Evolutionary conservation across 2,888 invertebrate genomes (phyloP).

Genomic region (Luperina testacea): DNA sequence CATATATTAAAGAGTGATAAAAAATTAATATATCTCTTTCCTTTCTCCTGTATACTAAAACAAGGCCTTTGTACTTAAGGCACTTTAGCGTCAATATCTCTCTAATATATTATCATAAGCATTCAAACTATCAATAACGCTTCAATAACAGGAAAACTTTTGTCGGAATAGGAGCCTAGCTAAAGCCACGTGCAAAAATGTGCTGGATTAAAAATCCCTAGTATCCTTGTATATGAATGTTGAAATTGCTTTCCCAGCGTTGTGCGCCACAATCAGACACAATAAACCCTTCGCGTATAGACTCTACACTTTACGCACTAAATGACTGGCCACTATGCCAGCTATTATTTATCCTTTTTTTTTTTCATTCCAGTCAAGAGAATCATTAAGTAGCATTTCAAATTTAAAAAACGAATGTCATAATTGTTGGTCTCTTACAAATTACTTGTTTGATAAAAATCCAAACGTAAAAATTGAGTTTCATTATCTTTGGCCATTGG

Average conservation of each 20-base stretch:
- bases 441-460: slow-evolving; percentile 2
- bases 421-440: not conserved
- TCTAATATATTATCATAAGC: not conserved
- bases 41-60: slow-evolving; percentile 16
- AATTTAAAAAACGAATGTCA: slow-evolving; percentile 35
- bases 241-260: slow-evolving; percentile 42
- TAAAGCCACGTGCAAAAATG: slow-evolving; percentile 30
- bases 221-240: slow-evolving; percentile 21
- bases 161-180: not conserved
- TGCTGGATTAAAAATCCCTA: slow-evolving; percentile 43
- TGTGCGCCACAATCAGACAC: slow-evolving; percentile 24
- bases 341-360: not conserved
- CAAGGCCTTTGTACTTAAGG: not conserved
- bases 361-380: slow-evolving; percentile 14
- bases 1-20: slow-evolving; percentile 65
- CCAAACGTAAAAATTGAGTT: slow-evolving; percentile 39
- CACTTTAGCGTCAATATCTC: not conserved
- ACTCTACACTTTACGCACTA: slow-evolving; percentile 29
- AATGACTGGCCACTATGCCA: slow-evolving; percentile 25
- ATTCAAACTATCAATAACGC: slow-evolving; percentile 23
- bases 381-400: slow-evolving; percentile 24
- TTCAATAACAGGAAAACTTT: slow-evolving; percentile 28
- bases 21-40: slow-evolving; percentile 39
- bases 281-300: slow-evolving; percentile 28
- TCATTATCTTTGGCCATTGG: slow-evolving; percentile 7